A percentile compares a stretch with the other conserved stretches of the same genome.
Evolutionary conservation across 2,113 vertebrate genomes (phyloP).

Genomic region (Cheirogaleus medius): DNA sequence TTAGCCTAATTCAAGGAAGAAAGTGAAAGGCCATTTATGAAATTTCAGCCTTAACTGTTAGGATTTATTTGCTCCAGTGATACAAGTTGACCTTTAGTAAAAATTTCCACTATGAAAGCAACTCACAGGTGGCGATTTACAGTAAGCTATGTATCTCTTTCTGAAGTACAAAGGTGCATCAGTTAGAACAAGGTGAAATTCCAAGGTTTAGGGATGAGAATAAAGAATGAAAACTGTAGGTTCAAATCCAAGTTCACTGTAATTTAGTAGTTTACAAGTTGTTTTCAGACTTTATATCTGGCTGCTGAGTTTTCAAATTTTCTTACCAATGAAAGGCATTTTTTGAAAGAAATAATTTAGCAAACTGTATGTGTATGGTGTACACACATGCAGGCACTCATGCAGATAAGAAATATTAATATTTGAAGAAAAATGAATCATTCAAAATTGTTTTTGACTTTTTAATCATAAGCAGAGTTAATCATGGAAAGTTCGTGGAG

Average conservation of each 20-base stretch:
- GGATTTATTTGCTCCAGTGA: neutral
- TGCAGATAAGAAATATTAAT: neutral
- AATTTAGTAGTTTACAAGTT: neutral
- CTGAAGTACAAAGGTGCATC: neutral
- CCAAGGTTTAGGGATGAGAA: neutral
- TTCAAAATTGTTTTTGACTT: conserved; percentile 29
- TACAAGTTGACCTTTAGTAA: neutral
- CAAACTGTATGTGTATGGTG: neutral
- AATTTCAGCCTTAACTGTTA: neutral
- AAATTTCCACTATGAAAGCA: neutral
- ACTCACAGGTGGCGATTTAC: neutral
- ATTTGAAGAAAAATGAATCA: neutral
- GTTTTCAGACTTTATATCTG: neutral
- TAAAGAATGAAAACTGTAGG: neutral
- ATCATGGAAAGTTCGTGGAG: neutral
- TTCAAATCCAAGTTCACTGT: neutral
- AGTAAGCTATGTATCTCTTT: neutral
- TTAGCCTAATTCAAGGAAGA: neutral
- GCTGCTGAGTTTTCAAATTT: neutral
- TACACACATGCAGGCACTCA: neutral
- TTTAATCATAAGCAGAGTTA: neutral
- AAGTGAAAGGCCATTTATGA: neutral
- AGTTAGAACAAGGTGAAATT: neutral
- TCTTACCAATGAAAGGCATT: neutral
- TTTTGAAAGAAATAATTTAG: neutral